Base-by-base conservation (phyloP, 2,888 invertebrate species). In the Apotomis capreana region DNA sequence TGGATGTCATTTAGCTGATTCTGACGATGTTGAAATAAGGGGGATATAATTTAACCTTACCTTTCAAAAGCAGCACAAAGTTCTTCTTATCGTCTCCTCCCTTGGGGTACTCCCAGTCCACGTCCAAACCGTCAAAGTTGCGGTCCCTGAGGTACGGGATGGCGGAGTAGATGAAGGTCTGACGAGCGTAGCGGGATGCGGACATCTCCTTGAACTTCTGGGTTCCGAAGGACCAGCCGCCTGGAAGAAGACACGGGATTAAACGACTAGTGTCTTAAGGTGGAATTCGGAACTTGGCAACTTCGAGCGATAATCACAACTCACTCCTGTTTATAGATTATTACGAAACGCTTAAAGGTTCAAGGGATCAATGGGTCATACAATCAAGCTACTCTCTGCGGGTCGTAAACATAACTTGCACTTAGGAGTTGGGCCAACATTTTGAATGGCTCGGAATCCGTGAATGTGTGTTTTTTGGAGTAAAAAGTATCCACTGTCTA, bases 181-280 rank as follows among this genome's bases (percentile, higher is more conserved):
- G 98, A 0, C 98, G 94, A 0, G 97, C 95, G 89, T 98, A 98
- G 62, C 98, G 94, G 4, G 96, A 96, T 0, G 96, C 94, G 0
- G 98, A 95, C 96, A 98, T 96, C 77, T 98, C 98, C 90, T 98
- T 98, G 94, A 98, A 98, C 89, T 98, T 98, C 89, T 98, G 97
- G 0, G 99, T 99, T 55, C 99, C 99, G 87, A 99, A 99, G 0
- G 98, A 98, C 98, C 98, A 99, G 71, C 99, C 99, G 90, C 97
- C 97, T 97, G 87, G 10, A 67, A 75, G 59, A 40, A 49, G 67
- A 69, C 64, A 68, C 2, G 26, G 13, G 3, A 36, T 12, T 69
- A 49, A 62, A n/a, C 40, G 5, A 6, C 5, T 40, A 40, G 5
- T 40, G 0, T 6, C 40, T 6, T 40, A 5, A 40, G 26, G 26